Evolutionary conservation across 2,113 vertebrate genomes (phyloP).

Genomic region (Mastomys natalensis): DNA sequence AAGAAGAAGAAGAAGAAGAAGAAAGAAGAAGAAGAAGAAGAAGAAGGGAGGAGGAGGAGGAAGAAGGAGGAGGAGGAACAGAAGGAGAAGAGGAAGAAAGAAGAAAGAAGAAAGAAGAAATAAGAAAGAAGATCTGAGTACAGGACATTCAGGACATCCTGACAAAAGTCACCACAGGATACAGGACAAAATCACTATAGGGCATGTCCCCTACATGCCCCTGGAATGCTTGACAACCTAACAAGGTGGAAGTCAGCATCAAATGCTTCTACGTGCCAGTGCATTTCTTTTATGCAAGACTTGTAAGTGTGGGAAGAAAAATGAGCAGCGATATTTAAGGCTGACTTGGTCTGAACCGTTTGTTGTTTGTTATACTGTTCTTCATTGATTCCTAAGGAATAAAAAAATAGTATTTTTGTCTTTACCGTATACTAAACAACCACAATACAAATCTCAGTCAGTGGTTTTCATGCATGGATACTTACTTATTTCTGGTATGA

Average conservation of each 20-base stretch:
- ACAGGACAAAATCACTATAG: not conserved
- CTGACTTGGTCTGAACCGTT: not conserved
- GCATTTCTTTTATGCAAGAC: not conserved
- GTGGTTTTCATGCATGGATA: not conserved
- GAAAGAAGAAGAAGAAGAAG: too few species aligned
- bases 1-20: too few species aligned
- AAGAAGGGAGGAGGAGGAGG: too few species aligned
- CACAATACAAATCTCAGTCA: not conserved
- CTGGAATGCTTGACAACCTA: not conserved
- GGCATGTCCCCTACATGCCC: not conserved
- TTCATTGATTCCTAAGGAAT: constrained; percentile 12
- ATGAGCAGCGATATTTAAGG: not conserved
- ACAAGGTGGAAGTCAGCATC: constrained; percentile 10
- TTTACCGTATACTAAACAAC: not conserved
- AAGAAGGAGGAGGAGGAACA: not conserved
- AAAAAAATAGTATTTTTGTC: not conserved
- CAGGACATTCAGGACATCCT: not conserved
- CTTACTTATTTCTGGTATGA: constrained; percentile 46
- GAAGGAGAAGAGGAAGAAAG: too few species aligned
- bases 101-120: too few species aligned
- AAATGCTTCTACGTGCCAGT: not conserved
- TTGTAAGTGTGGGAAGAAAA: not conserved
- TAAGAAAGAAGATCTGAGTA: not conserved
- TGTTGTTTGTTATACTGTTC: not conserved
- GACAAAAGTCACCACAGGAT: constrained; percentile 36